phyloP scores from a whole-genome alignment of 2,888 invertebrate genomes.

The Gastrophysa polygoni region DNA sequence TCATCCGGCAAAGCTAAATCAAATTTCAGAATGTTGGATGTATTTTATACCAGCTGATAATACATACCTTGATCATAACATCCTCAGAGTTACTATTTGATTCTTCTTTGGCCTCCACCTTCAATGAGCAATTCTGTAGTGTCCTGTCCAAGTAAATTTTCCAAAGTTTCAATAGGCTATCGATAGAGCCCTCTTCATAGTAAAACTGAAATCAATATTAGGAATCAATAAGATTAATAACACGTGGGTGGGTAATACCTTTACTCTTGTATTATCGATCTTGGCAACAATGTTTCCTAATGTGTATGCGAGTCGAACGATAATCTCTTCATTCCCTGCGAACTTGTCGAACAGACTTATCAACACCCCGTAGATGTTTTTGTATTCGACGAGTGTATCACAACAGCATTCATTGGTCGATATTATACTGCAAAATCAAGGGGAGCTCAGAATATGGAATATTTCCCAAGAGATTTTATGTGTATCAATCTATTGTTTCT shows the following conservation, averaged over 20 bases:
- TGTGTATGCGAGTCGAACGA: conserved; percentile 80
- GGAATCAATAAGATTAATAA: conserved; percentile 17
- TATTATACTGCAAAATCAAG: conserved; percentile 66
- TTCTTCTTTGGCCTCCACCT: conserved; percentile 54
- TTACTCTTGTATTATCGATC: conserved; percentile 71
- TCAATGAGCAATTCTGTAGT: conserved; percentile 54
- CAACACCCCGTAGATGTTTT: conserved; percentile 63
- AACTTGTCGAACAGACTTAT: conserved; percentile 70
- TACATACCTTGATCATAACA: conserved; percentile 69
- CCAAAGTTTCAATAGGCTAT: conserved; percentile 61
- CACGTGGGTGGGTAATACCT: conserved; percentile 54
- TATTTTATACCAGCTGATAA: neutral
- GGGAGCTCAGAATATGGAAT: neutral
- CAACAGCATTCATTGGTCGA: conserved; percentile 80
- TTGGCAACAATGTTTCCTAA: conserved; percentile 85
- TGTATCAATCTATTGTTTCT: too few relatives aligned
- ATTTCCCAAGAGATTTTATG: too few relatives aligned
- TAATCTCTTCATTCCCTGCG: conserved; percentile 71
- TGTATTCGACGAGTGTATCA: conserved; percentile 66
- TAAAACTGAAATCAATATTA: conserved; percentile 60
- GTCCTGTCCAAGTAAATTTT: conserved; percentile 61
- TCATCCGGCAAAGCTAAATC: too few relatives aligned
- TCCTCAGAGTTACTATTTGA: conserved; percentile 64
- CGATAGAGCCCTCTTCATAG: conserved; percentile 63
- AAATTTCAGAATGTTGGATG: too few relatives aligned